phyloP scores from a whole-genome alignment of 1,140 invertebrate species.

The Periplaneta americana region DNA sequence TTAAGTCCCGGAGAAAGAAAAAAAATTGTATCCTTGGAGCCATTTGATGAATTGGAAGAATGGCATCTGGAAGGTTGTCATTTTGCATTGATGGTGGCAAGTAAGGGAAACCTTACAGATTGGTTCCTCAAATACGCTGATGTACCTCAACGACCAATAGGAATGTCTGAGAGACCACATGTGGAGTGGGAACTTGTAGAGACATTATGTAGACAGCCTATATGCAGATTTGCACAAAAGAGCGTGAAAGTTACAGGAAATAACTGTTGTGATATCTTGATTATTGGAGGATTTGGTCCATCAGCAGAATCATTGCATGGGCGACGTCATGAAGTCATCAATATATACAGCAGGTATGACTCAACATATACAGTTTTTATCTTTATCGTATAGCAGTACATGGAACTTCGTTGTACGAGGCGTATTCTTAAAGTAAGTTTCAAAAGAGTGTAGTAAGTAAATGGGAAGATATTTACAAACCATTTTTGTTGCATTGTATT shows the following conservation, averaged over 20 bases:
- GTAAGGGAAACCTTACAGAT: conserved; percentile 15
- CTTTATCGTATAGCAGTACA: no score
- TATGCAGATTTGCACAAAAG: neutral
- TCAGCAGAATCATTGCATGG: neutral
- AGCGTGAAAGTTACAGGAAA: neutral
- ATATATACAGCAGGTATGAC: neutral
- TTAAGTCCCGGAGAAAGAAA: conserved; percentile 33
- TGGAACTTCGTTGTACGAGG: no score
- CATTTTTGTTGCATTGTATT: no score
- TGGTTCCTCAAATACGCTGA: neutral
- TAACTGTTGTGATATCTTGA: neutral
- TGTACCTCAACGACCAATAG: neutral
- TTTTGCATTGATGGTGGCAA: conserved; percentile 40
- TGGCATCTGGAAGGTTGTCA: conserved; percentile 47
- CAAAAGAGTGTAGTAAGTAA: no score
- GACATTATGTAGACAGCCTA: neutral
- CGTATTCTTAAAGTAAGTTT: no score
- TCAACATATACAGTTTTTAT: no score
- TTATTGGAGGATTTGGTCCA: neutral
- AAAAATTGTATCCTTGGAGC: conserved; percentile 38
- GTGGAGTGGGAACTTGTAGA: conserved; percentile 1
- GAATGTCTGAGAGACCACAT: neutral
- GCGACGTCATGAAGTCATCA: neutral
- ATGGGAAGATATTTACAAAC: no score
- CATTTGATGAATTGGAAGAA: conserved; percentile 52